Evolutionary conservation across 2,888 invertebrate species (phyloP).

Genomic region (Dryadula phaetusa): DNA sequence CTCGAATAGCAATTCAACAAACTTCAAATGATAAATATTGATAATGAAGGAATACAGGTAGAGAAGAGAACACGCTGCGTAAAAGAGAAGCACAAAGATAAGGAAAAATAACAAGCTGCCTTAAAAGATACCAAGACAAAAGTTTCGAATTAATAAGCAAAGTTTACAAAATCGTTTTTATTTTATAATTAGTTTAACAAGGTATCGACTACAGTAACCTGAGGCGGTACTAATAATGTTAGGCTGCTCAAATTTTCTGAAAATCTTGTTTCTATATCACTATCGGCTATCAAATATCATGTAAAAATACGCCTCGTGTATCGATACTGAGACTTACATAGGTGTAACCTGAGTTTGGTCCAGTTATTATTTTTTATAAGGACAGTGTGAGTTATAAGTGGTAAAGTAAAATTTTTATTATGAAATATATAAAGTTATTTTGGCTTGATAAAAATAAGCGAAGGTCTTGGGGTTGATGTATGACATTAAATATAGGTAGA

Average conservation of each 20-base stretch:
- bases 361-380: not conserved
- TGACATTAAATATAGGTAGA: no score
- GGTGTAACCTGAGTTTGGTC: not conserved
- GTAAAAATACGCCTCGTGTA: slow-evolving; percentile 21
- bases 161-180: slow-evolving; percentile 11
- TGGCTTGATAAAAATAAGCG: no score
- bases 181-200: slow-evolving; percentile 11
- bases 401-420: not conserved
- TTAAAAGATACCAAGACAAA: not conserved
- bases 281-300: slow-evolving; percentile 16
- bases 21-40: not conserved
- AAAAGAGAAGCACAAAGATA: slow-evolving; percentile 2
- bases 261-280: slow-evolving; percentile 21
- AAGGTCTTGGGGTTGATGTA: no score
- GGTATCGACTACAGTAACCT: slow-evolving; percentile 13
- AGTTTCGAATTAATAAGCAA: not conserved
- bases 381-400: not conserved
- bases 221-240: slow-evolving; percentile 16
- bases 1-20: not conserved
- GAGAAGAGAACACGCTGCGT: not conserved
- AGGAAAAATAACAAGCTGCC: slow-evolving; percentile 6
- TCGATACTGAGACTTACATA: slow-evolving; percentile 7
- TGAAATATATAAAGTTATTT: no score
- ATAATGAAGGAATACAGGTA: not conserved
- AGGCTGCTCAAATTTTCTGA: slow-evolving; percentile 16